These are phyloP conservation scores for Microtus montanus DNA, from an alignment of 2,113 vertebrate species.

Conservation along the genomic window DNA sequence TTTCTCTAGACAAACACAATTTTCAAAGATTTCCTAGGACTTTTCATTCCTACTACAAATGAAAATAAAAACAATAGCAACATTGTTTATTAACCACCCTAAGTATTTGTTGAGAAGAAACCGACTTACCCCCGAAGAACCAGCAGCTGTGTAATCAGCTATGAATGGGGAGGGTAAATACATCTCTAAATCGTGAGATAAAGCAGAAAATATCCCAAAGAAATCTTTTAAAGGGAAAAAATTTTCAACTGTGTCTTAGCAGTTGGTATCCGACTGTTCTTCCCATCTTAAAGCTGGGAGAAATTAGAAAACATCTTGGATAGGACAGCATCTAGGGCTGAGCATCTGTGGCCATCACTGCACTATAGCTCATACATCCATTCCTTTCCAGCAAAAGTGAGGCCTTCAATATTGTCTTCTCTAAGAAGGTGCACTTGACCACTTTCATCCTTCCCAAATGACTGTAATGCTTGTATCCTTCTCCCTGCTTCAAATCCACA, in stretches of 20 bases:
- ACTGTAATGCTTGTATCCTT: background rate
- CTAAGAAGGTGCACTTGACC: background rate
- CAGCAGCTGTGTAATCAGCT: background rate
- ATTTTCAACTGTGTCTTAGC: background rate
- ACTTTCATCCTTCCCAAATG: background rate
- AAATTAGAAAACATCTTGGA: background rate
- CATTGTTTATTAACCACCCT: conserved; percentile 29
- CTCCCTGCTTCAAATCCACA: background rate
- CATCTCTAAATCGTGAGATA: background rate
- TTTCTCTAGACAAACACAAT: conserved; percentile 41
- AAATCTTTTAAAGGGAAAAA: background rate
- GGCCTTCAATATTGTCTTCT: conserved; percentile 3
- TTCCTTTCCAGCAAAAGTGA: background rate
- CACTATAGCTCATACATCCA: background rate
- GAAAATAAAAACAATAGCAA: conserved; percentile 55
- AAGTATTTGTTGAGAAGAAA: conserved; percentile 62
- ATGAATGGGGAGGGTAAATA: background rate
- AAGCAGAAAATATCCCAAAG: conserved; percentile 20
- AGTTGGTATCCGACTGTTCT: background rate
- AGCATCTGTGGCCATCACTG: too few species aligned
- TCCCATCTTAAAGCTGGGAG: conserved; percentile 13
- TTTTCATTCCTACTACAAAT: conserved; percentile 54
- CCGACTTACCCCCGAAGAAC: conserved; percentile 19
- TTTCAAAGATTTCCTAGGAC: conserved; percentile 65
- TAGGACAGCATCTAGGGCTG: background rate